A percentile compares a stretch with the other conserved stretches of the same genome.
Evolutionary conservation across 1,140 invertebrate genomes (phyloP).

Genomic region (Zeugodacus cucurbitae): DNA sequence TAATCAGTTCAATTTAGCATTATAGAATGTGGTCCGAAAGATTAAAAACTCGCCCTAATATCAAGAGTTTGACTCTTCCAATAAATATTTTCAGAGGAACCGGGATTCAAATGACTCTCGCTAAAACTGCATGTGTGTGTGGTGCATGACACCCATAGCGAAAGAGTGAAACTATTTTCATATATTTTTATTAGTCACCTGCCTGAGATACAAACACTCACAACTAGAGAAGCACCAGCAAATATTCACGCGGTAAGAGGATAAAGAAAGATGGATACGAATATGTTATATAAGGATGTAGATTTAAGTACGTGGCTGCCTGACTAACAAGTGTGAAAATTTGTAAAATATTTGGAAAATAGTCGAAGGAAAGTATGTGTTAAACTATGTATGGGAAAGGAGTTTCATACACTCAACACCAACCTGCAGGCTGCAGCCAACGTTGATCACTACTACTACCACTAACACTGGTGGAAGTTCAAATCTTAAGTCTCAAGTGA

Average conservation of each 20-base stretch:
- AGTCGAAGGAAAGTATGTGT: not conserved
- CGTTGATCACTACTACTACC: not conserved
- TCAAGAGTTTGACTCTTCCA: too few relatives aligned
- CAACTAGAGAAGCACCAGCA: too few relatives aligned
- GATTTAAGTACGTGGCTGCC: slow-evolving; percentile 16
- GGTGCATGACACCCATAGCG: not conserved
- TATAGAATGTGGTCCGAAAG: too few relatives aligned
- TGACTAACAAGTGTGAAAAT: slow-evolving; percentile 30
- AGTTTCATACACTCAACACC: too few relatives aligned
- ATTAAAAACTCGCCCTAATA: too few relatives aligned
- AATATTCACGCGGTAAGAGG: too few relatives aligned
- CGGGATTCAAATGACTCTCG: not conserved
- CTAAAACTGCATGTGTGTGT: not conserved
- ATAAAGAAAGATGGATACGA: too few relatives aligned
- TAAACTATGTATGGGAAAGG: not conserved
- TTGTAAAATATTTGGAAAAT: not conserved
- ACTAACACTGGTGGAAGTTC: not conserved
- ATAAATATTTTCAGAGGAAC: not conserved
- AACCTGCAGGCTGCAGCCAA: too few relatives aligned
- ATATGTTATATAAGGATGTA: not conserved
- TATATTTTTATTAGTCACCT: slow-evolving; percentile 27
- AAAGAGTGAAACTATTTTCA: not conserved
- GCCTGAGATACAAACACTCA: not conserved
- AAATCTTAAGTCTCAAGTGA: not conserved
- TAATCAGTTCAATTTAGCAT: too few relatives aligned